phyloP scores from a whole-genome alignment of 2,888 invertebrate genomes.

The Chrysomela aeneicollis region DNA sequence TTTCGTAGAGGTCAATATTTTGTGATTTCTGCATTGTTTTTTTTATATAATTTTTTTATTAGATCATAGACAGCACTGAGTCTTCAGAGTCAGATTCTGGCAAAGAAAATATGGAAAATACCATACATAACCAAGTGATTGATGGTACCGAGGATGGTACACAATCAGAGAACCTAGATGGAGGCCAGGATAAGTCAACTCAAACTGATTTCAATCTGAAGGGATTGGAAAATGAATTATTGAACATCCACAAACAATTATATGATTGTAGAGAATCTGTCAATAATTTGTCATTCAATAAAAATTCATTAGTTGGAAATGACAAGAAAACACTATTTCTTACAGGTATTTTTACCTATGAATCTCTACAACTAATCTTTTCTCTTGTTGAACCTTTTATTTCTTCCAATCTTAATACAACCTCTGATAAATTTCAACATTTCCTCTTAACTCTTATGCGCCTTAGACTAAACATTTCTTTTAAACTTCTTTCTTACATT shows the following conservation, averaged over 20 bases:
- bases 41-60: not conserved
- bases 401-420: not conserved
- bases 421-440: slow-evolving; percentile 21
- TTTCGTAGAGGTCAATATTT: not conserved
- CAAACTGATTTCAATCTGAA: not conserved
- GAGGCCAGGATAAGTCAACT: not conserved
- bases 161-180: not conserved
- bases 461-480: too few relatives aligned
- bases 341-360: not conserved
- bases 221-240: not conserved
- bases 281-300: too few relatives aligned
- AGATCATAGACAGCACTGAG: not conserved
- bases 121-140: too few relatives aligned
- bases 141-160: too few relatives aligned
- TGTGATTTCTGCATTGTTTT: not conserved
- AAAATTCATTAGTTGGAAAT: not conserved
- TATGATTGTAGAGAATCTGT: too few relatives aligned
- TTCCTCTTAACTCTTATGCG: too few relatives aligned
- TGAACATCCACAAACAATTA: not conserved
- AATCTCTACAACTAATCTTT: not conserved
- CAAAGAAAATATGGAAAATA: not conserved
- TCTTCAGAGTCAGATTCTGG: not conserved
- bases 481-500: too few relatives aligned
- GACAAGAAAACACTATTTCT: not conserved
- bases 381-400: not conserved